A percentile compares a stretch with the other conserved stretches of the same genome.
Evolutionary conservation across 2,113 vertebrate genomes (phyloP).

Genomic region (Tonatia bakeri): DNA sequence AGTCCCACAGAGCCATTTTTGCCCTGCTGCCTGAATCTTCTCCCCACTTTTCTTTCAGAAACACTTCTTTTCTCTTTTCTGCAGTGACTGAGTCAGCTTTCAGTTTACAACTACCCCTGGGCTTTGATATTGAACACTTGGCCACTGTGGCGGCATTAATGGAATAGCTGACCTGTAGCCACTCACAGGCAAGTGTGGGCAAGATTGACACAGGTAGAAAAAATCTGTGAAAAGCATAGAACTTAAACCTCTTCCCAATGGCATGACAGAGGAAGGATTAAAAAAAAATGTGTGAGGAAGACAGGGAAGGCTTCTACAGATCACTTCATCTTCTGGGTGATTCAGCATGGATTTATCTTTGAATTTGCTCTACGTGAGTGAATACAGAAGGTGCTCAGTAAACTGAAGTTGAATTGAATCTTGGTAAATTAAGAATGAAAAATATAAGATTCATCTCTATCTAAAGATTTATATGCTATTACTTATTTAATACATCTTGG

Average conservation of each 20-base stretch:
- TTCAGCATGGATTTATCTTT: not conserved
- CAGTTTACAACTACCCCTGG: not conserved
- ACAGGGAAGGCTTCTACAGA: not conserved
- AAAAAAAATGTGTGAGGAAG: not conserved
- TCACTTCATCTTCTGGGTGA: not conserved
- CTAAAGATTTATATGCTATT: not conserved
- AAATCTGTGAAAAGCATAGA: not conserved
- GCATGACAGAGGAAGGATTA: not conserved
- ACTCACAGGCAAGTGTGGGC: not conserved
- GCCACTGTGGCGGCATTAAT: not conserved
- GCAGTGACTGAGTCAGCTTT: not conserved
- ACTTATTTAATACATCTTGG: not conserved
- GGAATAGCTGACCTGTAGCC: not conserved
- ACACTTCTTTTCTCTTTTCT: not conserved
- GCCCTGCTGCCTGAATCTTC: not conserved
- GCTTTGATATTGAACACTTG: not conserved
- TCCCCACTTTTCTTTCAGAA: not conserved
- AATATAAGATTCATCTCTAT: not conserved
- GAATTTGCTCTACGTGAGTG: not conserved
- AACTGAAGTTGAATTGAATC: not conserved
- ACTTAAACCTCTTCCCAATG: not conserved
- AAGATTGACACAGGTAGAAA: not conserved
- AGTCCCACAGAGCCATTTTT: not conserved
- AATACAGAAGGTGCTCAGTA: not conserved
- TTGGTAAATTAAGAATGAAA: not conserved